These are phyloP conservation scores for Amphimedon queenslandica DNA, from an alignment of 37 sponge, comb jelly and placozoan genomes.

Conservation along the genomic window DNA sequence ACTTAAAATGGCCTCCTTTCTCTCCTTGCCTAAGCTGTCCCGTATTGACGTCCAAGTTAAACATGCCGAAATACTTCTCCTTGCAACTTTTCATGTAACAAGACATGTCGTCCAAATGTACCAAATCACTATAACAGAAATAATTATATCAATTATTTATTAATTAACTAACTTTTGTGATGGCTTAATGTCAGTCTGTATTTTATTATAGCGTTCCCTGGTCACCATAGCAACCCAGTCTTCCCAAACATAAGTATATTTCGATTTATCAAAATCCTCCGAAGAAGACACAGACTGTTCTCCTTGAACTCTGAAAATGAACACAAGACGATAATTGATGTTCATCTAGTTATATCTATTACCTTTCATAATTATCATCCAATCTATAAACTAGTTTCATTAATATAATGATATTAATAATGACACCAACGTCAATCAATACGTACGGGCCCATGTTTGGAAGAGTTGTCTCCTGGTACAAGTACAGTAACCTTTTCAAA, in stretches of 20 bases:
- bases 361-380: slow-evolving; percentile 53
- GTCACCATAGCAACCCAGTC: slow-evolving; percentile 5
- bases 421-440: background rate
- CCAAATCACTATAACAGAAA: too few species aligned
- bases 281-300: background rate
- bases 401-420: slow-evolving; percentile 35
- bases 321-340: background rate
- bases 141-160: too few species aligned
- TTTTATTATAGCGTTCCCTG: background rate
- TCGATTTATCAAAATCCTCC: background rate
- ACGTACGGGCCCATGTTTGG: background rate
- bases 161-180: too few species aligned
- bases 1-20: too few species aligned
- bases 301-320: slow-evolving; percentile 2
- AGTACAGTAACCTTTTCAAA: background rate
- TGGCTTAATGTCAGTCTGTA: too few species aligned
- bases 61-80: too few species aligned
- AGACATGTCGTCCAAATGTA: too few species aligned
- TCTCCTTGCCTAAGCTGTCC: too few species aligned
- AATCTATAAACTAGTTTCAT: slow-evolving; percentile 42
- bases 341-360: slow-evolving; percentile 6
- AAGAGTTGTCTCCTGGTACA: background rate
- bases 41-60: too few species aligned
- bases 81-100: too few species aligned
- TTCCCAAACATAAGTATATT: background rate